A percentile compares a stretch with the other conserved stretches of the same genome.
Evolutionary conservation across 2,888 invertebrate species (phyloP).

Genomic region (Drosophila mettleri): DNA sequence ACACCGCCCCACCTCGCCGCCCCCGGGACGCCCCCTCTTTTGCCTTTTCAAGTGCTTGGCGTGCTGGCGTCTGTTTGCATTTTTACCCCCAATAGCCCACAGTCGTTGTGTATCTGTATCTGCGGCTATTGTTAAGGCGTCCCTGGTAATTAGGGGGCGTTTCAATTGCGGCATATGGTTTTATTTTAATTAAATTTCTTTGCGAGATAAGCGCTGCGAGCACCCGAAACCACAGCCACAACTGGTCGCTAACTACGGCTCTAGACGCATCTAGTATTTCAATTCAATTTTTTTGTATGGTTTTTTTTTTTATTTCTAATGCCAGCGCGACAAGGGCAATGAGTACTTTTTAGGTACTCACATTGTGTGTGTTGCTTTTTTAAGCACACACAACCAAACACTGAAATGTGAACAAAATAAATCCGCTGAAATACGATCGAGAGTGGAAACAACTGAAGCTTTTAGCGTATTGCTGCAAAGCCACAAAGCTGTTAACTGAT

Average conservation of each 20-base stretch:
- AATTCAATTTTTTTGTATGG: background rate
- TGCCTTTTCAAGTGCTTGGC: conserved; percentile 59
- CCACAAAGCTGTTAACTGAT: conserved; percentile 73
- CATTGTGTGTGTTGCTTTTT: background rate
- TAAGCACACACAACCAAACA: conserved; percentile 16
- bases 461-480: conserved; percentile 59
- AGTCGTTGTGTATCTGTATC: conserved; percentile 17
- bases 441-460: conserved; percentile 42
- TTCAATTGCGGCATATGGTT: conserved; percentile 69
- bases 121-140: conserved; percentile 16
- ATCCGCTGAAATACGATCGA: conserved; percentile 51
- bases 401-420: conserved; percentile 11
- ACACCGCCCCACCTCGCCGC: background rate
- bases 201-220: conserved; percentile 46
- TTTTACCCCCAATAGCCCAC: conserved; percentile 9
- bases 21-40: background rate
- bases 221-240: conserved; percentile 13
- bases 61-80: conserved; percentile 31
- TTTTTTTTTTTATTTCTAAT: conserved; percentile 2
- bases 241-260: conserved; percentile 17
- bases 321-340: conserved; percentile 17
- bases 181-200: conserved; percentile 72
- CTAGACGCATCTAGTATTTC: conserved; percentile 1
- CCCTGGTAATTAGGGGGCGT: conserved; percentile 67
- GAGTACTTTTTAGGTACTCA: conserved; percentile 5